Conservation (phyloP, 2,797 vertebrate genomes). For the Catharus ustulatus region DNA sequence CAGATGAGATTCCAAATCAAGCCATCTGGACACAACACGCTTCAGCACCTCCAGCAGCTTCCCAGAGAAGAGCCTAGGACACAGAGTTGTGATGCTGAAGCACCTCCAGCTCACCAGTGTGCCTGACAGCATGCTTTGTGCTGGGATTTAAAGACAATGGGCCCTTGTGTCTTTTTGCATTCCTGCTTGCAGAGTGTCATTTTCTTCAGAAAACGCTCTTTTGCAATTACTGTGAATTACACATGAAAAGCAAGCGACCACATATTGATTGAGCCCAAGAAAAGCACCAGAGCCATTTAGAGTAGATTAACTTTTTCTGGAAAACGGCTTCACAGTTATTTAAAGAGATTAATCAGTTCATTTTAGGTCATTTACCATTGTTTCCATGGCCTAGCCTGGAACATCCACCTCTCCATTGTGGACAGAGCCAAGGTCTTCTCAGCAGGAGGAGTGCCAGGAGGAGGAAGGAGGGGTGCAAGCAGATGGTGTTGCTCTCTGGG, state of each 20-base stretch:
- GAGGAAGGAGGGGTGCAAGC: background rate
- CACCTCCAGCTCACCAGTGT: background rate
- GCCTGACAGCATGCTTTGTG: background rate
- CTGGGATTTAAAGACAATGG: conserved; percentile 26
- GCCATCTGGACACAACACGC: background rate
- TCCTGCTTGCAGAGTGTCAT: conserved; percentile 66
- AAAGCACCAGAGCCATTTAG: conserved; percentile 74
- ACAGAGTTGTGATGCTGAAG: background rate
- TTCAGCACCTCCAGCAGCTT: background rate
- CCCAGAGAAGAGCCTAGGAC: background rate
- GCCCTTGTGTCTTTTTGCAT: conserved; percentile 23
- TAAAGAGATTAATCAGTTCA: conserved; percentile 76
- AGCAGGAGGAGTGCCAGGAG: background rate
- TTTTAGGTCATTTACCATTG: conserved; percentile 51
- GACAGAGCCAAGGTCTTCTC: background rate
- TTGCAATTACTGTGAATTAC: conserved; percentile 77
- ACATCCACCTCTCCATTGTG: accelerated
- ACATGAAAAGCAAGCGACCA: conserved; percentile 57
- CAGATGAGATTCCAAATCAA: background rate
- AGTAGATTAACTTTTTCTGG: conserved; percentile 77
- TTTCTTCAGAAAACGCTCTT: conserved; percentile 64
- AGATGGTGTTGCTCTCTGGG: background rate
- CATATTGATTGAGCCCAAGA: conserved; percentile 71
- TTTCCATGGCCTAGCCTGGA: background rate
- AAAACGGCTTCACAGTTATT: conserved; percentile 71